These are phyloP conservation scores for Cynaeus angustus DNA, from an alignment of 2,888 invertebrate genomes.

Conservation along the genomic window DNA sequence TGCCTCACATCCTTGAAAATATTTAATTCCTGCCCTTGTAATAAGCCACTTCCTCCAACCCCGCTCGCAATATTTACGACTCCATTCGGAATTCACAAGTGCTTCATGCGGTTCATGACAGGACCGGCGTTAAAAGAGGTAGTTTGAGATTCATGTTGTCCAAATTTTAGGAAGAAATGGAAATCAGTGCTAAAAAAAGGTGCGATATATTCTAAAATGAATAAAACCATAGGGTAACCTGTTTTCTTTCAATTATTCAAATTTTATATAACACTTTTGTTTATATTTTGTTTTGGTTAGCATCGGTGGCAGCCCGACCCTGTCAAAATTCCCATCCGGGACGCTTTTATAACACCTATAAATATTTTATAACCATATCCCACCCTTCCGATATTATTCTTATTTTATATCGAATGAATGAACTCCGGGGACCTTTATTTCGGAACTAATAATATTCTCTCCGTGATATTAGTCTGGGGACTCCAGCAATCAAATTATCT, in stretches of 20 bases:
- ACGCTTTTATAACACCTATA: slow-evolving; percentile 28
- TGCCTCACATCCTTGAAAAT: background rate
- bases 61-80: slow-evolving; percentile 17
- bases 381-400: slow-evolving; percentile 20
- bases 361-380: slow-evolving; percentile 28
- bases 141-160: too few relatives aligned
- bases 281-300: background rate
- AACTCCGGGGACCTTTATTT: background rate
- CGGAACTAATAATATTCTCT: slow-evolving; percentile 16
- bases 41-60: background rate
- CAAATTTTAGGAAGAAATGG: too few relatives aligned
- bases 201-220: too few relatives aligned
- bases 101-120: slow-evolving; percentile 4
- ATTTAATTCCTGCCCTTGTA: background rate
- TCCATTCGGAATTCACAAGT: background rate
- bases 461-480: slow-evolving; percentile 15
- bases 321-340: slow-evolving; percentile 32
- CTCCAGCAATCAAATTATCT: slow-evolving; percentile 26
- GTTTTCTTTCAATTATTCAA: too few relatives aligned
- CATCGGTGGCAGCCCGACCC: background rate
- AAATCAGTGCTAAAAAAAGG: too few relatives aligned
- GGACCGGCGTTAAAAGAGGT: too few relatives aligned
- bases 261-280: background rate
- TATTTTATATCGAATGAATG: slow-evolving; percentile 25
- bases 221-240: too few relatives aligned